phyloP scores from a whole-genome alignment of 2,797 vertebrate genomes.

The Galago senegalensis region DNA sequence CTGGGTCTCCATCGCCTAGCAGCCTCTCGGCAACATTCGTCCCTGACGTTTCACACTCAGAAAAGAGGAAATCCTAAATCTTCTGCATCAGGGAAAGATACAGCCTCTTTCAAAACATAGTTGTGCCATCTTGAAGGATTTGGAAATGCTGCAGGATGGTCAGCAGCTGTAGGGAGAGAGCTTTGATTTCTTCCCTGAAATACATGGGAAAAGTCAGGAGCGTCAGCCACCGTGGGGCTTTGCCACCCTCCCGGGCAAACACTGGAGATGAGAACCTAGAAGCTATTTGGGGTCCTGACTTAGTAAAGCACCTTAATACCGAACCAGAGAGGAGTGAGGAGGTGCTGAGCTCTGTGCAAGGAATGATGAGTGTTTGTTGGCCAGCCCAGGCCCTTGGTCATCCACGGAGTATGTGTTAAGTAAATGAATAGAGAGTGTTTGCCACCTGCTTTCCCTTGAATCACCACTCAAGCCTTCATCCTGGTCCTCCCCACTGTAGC shows the following conservation, averaged over 20 bases:
- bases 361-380: fast-evolving
- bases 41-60: background rate
- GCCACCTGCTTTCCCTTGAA: background rate
- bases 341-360: too few relatives aligned
- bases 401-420: background rate
- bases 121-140: background rate
- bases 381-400: too few relatives aligned
- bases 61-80: background rate
- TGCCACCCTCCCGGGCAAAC: background rate
- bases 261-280: background rate
- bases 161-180: background rate
- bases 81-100: background rate
- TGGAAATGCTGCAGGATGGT: background rate
- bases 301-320: background rate
- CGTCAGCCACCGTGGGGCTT: fast-evolving
- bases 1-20: background rate
- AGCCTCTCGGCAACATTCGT: background rate
- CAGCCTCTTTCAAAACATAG: background rate
- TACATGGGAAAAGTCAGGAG: background rate
- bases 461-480: background rate
- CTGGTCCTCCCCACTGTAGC: background rate
- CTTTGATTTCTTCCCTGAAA: background rate
- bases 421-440: background rate
- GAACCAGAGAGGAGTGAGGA: background rate
- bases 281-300: too few relatives aligned